phyloP scores from a whole-genome alignment of 2,113 vertebrate species.

The Epinephelus cyanopodus region DNA sequence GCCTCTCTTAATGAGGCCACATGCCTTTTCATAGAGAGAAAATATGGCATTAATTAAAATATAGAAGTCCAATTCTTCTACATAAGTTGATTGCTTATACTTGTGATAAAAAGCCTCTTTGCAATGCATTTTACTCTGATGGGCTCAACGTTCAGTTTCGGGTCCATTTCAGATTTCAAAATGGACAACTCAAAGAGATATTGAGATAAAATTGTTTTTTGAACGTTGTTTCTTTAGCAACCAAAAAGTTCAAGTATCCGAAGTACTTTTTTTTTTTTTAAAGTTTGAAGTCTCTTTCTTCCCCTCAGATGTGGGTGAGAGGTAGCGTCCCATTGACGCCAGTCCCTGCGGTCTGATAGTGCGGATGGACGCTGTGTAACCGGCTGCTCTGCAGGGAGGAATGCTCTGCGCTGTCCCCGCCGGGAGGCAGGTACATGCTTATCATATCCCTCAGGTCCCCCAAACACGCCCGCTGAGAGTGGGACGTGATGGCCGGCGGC shows the following conservation, averaged over 20 bases:
- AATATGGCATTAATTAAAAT: conserved; percentile 82
- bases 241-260: conserved; percentile 85
- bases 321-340: conserved; percentile 96
- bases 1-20: conserved; percentile 84
- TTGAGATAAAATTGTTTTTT: conserved; percentile 70
- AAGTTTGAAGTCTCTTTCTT: conserved; percentile 50
- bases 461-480: conserved; percentile 96
- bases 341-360: conserved; percentile 95
- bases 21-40: conserved; percentile 84
- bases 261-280: conserved; percentile 74
- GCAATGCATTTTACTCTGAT: conserved; percentile 74
- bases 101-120: conserved; percentile 80
- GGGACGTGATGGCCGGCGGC: conserved; percentile 94
- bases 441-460: conserved; percentile 99
- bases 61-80: conserved; percentile 86
- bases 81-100: conserved; percentile 84
- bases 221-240: conserved; percentile 78
- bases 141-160: conserved; percentile 73
- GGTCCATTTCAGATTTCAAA: conserved; percentile 76
- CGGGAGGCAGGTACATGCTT: conserved; percentile 99
- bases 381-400: conserved; percentile 91
- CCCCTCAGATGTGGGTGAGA: conserved; percentile 94
- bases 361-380: conserved; percentile 97
- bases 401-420: conserved; percentile 93
- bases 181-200: conserved; percentile 65